Percentiles rank a stretch among this genome's conserved stretches.
phyloP scores from a whole-genome alignment of 2,113 vertebrate species.

The Entomyzon cyanotis region DNA sequence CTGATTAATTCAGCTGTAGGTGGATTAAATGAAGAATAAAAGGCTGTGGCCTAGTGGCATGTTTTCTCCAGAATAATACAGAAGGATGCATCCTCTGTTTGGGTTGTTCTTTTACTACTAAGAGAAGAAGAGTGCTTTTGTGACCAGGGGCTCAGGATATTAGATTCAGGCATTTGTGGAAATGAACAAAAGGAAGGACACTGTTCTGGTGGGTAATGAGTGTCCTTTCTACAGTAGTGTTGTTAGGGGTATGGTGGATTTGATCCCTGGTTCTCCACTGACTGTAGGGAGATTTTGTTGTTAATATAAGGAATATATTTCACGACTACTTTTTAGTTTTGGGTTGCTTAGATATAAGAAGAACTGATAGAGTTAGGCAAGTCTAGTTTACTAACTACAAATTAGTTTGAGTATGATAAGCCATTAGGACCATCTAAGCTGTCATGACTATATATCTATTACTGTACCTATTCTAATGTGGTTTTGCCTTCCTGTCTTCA shows the following conservation, averaged over 20 bases:
- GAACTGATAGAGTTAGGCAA: neutral
- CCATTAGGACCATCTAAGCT: neutral
- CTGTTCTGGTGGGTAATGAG: neutral
- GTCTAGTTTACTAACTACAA: neutral
- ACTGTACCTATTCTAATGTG: neutral
- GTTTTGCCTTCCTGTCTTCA: neutral
- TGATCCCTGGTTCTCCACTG: neutral
- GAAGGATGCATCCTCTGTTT: neutral
- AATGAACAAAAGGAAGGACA: neutral
- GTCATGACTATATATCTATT: neutral
- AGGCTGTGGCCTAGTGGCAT: neutral
- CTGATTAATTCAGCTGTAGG: neutral
- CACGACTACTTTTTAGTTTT: neutral
- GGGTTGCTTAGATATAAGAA: neutral
- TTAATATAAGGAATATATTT: neutral
- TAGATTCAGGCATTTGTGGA: neutral
- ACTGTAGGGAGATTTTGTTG: neutral
- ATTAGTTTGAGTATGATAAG: neutral
- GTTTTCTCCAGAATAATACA: neutral
- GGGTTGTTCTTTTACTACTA: neutral
- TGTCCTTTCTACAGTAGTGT: neutral
- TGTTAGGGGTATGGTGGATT: neutral
- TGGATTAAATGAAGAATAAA: neutral
- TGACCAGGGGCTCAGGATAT: neutral
- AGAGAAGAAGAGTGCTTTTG: neutral